phyloP scores from a whole-genome alignment of 2,113 vertebrate species.

The Heptranchias perlo region DNA sequence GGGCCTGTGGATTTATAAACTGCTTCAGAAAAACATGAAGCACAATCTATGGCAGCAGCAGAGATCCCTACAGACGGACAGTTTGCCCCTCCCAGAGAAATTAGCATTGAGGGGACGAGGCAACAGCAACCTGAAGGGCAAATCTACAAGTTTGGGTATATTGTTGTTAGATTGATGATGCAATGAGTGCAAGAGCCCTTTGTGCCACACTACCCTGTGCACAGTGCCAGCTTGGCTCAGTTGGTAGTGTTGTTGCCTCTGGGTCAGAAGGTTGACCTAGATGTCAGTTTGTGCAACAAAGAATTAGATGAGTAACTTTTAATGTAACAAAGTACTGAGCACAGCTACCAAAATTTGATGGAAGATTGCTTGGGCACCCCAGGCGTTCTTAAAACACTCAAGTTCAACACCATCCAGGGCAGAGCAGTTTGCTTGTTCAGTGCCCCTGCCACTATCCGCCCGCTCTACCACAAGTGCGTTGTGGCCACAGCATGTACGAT shows the following conservation, averaged over 20 bases:
- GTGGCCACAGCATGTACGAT: too few relatives aligned
- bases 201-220: neutral
- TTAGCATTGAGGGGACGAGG: neutral
- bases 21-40: too few relatives aligned
- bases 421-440: too few relatives aligned
- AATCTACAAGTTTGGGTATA: too few relatives aligned
- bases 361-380: neutral
- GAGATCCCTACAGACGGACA: neutral
- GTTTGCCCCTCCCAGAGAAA: neutral
- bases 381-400: neutral
- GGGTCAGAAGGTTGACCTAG: too few relatives aligned
- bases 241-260: too few relatives aligned
- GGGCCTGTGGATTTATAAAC: too few relatives aligned
- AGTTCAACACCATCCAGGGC: too few relatives aligned
- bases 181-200: neutral
- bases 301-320: neutral
- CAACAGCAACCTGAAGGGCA: neutral
- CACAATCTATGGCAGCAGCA: neutral
- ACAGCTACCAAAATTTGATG: neutral
- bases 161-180: neutral
- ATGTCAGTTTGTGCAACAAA: neutral
- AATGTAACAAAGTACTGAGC: neutral
- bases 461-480: too few relatives aligned
- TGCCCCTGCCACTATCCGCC: too few relatives aligned
- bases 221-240: neutral